Evolutionary conservation across 2,888 invertebrate genomes (phyloP).

Genomic region (Plagodis pulveraria): DNA sequence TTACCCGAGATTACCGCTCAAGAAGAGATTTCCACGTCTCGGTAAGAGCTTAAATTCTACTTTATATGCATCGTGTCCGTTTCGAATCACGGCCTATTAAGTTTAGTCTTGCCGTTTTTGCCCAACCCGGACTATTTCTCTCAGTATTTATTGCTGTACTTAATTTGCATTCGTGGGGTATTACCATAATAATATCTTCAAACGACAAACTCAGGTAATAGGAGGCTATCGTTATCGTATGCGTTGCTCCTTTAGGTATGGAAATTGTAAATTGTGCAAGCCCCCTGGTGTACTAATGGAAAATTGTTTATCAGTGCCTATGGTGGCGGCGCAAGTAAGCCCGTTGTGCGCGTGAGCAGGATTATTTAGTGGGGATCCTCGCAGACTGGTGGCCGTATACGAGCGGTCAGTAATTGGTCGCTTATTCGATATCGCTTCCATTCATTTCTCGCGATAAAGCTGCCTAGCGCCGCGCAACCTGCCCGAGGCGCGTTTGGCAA

Average conservation of each 20-base stretch:
- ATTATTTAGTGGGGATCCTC: constrained; percentile 74
- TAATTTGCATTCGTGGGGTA: constrained; percentile 73
- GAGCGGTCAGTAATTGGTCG: constrained; percentile 70
- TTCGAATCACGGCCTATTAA: constrained; percentile 56
- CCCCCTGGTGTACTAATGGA: constrained; percentile 66
- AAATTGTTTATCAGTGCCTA: constrained; percentile 77
- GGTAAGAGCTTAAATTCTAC: constrained; percentile 46
- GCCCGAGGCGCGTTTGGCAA: constrained; percentile 54
- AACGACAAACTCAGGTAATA: constrained; percentile 69
- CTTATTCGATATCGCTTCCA: constrained; percentile 78
- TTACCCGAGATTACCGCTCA: constrained; percentile 37
- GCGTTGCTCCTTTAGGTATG: constrained; percentile 64
- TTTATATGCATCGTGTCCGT: constrained; percentile 53
- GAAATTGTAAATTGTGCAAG: constrained; percentile 59
- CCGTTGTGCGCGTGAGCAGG: constrained; percentile 71
- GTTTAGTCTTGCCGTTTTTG: constrained; percentile 57
- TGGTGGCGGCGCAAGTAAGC: constrained; percentile 32
- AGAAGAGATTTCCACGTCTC: constrained; percentile 44
- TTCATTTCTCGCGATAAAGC: constrained; percentile 78
- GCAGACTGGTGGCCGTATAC: constrained; percentile 57
- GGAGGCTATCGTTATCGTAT: constrained; percentile 59
- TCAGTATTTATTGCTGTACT: constrained; percentile 69
- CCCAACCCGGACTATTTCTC: constrained; percentile 59
- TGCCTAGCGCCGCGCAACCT: constrained; percentile 43
- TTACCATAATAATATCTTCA: constrained; percentile 75